Evolutionary conservation across 2,797 vertebrate genomes (phyloP), one percentile per base, ranked within the genome.

Genomic region (Etheostoma perlongum): DNA sequence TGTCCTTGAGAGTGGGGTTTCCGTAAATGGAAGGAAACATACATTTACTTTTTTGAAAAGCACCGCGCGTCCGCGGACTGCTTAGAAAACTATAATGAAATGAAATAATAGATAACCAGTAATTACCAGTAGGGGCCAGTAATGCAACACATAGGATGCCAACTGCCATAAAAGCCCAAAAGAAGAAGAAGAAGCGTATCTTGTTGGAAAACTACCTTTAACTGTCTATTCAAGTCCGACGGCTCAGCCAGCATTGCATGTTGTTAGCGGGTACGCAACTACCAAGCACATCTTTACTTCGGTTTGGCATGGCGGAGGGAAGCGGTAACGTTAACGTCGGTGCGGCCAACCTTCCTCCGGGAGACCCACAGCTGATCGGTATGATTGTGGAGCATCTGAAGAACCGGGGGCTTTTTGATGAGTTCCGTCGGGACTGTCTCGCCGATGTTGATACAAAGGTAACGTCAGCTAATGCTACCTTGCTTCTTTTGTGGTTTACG

Each of bases 371-470:
- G 90, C 96, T 99, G 27, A 98, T 99, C 83, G 95, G 92, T 3
- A 95, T 98, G 80, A 99, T 99, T 42, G 97, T 99, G 82, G 97
- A 98, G 88, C 97, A 99, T 77, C 94, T 99, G 73, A 99, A 99
- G 94, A 99, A 95, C 94, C 95, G 96, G 51, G 97, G 98, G 18
- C 95, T 99, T 14, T 99, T 99, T 79, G 98, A 99, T 79, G 97
- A 97, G 83, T 99, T 99, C 91, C 97, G 97, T 44, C 93, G 97
- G 72, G 98, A 99, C 93, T 99, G 98, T 89, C 91, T 99, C 85
- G 98, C 97, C 53, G 98, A 99, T 86, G 97, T 99, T 78, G 98
- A 99, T 82, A 99, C 98, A 11, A 99, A 99, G 96, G 98, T 99
- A 76, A 47, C 25, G 27, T 46, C 13, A n/a, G 52, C 72, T 65